phyloP scores from a whole-genome alignment of 2,888 invertebrate genomes.

The Penaeus monodon region DNA sequence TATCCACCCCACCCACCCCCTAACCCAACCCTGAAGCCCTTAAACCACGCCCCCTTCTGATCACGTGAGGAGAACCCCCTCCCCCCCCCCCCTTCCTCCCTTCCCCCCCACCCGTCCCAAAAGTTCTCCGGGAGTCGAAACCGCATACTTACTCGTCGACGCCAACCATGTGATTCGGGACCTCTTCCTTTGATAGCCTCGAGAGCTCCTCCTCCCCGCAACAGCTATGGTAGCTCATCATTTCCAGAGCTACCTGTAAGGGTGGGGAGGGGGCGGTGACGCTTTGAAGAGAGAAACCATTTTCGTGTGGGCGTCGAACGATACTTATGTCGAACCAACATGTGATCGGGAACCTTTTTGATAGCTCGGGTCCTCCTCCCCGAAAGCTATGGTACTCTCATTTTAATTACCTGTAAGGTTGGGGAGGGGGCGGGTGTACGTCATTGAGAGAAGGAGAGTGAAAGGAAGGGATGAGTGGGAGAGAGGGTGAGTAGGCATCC shows the following conservation, averaged over 20 bases:
- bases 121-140: not conserved
- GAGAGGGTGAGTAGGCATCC: not conserved
- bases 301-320: too few relatives aligned
- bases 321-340: too few relatives aligned
- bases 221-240: conserved; percentile 65
- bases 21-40: not conserved
- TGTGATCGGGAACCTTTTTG: conserved; percentile 64
- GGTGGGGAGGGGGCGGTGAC: conserved; percentile 7
- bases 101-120: not conserved
- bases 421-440: not conserved
- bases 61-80: too few relatives aligned
- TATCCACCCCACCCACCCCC: not conserved
- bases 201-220: conserved; percentile 54
- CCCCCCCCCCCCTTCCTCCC: not conserved
- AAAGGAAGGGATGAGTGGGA: too few relatives aligned
- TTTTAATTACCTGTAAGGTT: conserved; percentile 62
- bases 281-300: too few relatives aligned
- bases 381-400: conserved; percentile 65
- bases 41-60: too few relatives aligned
- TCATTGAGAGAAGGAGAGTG: conserved; percentile 12
- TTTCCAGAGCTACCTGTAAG: conserved; percentile 64
- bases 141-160: conserved; percentile 67
- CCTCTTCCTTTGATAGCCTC: conserved; percentile 55
- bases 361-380: conserved; percentile 48
- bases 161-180: conserved; percentile 65